These are phyloP conservation scores for Harpalus rufipes DNA, from an alignment of 2,888 invertebrate genomes.

Conservation along the genomic window DNA sequence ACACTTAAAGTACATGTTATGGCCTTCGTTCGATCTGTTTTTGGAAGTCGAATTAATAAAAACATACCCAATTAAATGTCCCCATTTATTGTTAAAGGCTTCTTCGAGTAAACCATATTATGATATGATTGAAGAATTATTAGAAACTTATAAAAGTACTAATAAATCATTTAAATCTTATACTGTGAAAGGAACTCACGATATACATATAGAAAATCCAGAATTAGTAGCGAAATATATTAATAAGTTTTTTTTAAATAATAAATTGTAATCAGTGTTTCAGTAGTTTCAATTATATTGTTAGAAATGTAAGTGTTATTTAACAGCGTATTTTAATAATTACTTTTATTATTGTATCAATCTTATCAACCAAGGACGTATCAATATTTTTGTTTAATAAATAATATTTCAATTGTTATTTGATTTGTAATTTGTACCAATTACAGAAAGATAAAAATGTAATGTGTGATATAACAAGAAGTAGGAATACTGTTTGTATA, in stretches of 20 bases:
- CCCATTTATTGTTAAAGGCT: constrained; percentile 74
- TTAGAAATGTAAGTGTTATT: not conserved
- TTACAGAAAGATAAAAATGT: too few species aligned
- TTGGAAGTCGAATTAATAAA: constrained; percentile 74
- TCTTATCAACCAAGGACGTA: too few species aligned
- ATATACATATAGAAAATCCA: constrained; percentile 82
- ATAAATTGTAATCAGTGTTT: not conserved
- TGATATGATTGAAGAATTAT: constrained; percentile 56
- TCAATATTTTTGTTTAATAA: not conserved
- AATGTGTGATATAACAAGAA: too few species aligned
- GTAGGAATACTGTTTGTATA: not conserved
- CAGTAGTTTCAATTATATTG: not conserved
- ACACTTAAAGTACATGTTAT: constrained; percentile 76
- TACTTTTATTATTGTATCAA: too few species aligned
- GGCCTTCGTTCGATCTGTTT: constrained; percentile 75
- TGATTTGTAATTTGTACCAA: too few species aligned
- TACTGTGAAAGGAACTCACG: constrained; percentile 80
- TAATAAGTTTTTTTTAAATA: constrained; percentile 5
- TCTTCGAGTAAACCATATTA: constrained; percentile 69
- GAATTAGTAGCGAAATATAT: constrained; percentile 76
- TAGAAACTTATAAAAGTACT: constrained; percentile 3
- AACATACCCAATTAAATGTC: constrained; percentile 73
- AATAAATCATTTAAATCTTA: constrained; percentile 71
- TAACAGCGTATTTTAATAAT: too few species aligned
- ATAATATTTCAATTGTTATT: not conserved